phyloP scores from a whole-genome alignment of 2,113 vertebrate genomes.

The Brachirus orientalis region DNA sequence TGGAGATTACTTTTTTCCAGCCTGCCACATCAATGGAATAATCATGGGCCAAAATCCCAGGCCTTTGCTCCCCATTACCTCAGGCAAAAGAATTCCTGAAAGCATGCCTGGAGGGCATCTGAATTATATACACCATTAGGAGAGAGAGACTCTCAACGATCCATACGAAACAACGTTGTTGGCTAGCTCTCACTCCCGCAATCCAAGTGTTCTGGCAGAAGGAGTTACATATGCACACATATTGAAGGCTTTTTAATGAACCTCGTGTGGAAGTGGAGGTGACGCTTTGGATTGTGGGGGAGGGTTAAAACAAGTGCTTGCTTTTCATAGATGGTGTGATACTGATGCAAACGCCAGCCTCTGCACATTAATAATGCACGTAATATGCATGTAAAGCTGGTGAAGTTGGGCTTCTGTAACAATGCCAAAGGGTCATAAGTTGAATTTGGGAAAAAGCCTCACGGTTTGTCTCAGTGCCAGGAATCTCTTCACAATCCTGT shows the following conservation, averaged over 20 bases:
- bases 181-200: conserved; percentile 74
- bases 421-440: conserved; percentile 14
- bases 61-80: conserved; percentile 98
- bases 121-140: conserved; percentile 99
- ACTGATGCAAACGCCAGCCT: conserved; percentile 38
- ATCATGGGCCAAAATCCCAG: conserved; percentile 96
- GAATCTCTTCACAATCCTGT: not conserved
- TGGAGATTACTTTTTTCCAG: conserved; percentile 97
- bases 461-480: not conserved
- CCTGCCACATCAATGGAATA: conserved; percentile 98
- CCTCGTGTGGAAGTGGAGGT: conserved; percentile 51
- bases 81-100: conserved; percentile 99
- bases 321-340: conserved; percentile 30
- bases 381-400: conserved; percentile 25
- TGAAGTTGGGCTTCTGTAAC: not conserved
- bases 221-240: conserved; percentile 76
- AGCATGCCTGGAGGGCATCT: conserved; percentile 99
- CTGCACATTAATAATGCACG: conserved; percentile 46
- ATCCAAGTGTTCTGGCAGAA: conserved; percentile 62
- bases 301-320: conserved; percentile 47
- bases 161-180: conserved; percentile 88
- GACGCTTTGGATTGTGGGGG: conserved; percentile 38
- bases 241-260: conserved; percentile 75
- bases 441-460: not conserved
- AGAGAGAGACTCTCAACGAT: conserved; percentile 91